A percentile compares a stretch with the other conserved stretches of the same genome.
Evolutionary conservation across 1,140 invertebrate genomes (phyloP).

Genomic region (Drosophila takahashii): DNA sequence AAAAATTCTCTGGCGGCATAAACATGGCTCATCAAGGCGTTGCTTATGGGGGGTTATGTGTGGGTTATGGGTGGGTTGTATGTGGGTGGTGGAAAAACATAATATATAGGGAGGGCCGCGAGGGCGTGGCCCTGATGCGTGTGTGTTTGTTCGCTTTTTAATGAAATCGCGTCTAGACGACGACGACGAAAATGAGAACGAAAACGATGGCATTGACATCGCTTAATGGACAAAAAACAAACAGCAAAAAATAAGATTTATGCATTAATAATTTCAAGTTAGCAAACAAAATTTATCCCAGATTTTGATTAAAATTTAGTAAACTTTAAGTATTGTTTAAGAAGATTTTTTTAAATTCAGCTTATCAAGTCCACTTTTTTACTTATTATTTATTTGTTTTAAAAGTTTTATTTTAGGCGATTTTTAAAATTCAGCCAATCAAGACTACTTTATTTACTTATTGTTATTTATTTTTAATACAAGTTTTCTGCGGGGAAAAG

Average conservation of each 20-base stretch:
- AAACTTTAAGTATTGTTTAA: no score
- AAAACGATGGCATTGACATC: conserved; percentile 28
- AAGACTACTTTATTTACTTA: no score
- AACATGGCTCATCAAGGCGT: conserved; percentile 34
- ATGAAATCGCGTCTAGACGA: conserved; percentile 62
- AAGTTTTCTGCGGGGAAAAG: no score
- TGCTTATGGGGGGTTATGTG: background rate
- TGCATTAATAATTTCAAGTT: conserved; percentile 16
- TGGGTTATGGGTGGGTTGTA: background rate
- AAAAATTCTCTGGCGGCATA: conserved; percentile 48
- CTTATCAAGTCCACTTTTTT: no score
- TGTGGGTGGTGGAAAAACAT: background rate
- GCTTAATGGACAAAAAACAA: conserved; percentile 47
- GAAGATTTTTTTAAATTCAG: no score
- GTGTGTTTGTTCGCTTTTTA: conserved; percentile 39
- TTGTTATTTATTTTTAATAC: no score
- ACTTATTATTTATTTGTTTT: no score
- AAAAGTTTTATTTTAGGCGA: no score
- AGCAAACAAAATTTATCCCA: background rate
- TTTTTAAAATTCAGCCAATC: no score
- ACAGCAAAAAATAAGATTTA: conserved; percentile 4
- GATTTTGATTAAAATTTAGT: background rate
- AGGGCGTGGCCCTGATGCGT: conserved; percentile 14
- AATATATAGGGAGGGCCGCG: background rate
- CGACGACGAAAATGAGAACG: background rate